Conservation (phyloP, 2,888 invertebrate genomes). For the Bimastos eiseni region DNA sequence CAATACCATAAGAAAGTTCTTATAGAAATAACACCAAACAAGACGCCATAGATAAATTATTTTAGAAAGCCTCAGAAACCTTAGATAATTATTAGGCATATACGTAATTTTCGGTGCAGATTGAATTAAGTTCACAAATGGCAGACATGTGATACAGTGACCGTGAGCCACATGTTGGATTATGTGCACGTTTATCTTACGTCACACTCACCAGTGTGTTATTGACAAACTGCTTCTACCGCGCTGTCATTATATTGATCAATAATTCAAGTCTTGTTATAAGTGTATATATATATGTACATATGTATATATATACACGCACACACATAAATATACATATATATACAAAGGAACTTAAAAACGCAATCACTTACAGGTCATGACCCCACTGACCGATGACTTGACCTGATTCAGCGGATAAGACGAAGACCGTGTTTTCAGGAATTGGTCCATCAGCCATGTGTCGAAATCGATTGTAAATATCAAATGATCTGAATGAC, state of each 20-base stretch:
- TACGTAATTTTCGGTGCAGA: background rate
- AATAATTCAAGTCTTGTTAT: no score
- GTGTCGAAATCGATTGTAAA: conserved; percentile 17
- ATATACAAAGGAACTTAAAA: background rate
- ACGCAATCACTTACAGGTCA: background rate
- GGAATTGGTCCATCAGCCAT: conserved; percentile 14
- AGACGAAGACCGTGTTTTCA: background rate
- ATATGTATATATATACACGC: no score
- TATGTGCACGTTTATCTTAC: background rate
- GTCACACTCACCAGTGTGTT: background rate
- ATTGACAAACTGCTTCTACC: no score
- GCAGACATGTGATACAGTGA: background rate
- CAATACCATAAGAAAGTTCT: background rate
- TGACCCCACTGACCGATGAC: background rate
- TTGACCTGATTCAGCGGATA: background rate
- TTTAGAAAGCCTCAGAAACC: background rate
- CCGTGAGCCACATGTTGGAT: no score
- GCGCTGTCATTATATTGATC: no score
- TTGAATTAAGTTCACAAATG: background rate
- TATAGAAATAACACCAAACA: background rate
- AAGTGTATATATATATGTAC: no score
- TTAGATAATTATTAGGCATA: no score
- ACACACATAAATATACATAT: no score
- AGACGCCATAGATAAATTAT: background rate
- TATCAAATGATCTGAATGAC: background rate